Evolutionary conservation across 2,797 vertebrate species (phyloP).

Genomic region (Salmo trutta): DNA sequence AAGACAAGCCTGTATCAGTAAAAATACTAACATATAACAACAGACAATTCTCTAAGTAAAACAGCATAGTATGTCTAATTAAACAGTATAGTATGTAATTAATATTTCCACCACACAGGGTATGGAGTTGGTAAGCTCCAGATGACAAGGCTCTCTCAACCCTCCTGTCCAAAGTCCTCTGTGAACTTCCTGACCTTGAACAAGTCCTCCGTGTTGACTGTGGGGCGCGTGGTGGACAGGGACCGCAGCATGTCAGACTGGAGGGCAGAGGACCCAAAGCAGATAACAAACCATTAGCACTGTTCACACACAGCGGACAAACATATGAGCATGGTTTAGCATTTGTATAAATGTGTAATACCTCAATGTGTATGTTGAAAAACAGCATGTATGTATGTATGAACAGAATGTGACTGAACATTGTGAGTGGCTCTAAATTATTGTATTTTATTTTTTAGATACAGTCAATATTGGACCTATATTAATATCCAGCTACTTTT

Average conservation of each 20-base stretch:
- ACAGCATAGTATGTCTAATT: no score
- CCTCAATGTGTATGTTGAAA: not conserved
- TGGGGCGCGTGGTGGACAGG: slow-evolving; percentile 91
- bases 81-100: no score
- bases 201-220: slow-evolving; percentile 91
- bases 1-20: no score
- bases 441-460: no score
- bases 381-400: no score
- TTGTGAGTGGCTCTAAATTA: not conserved
- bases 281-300: not conserved
- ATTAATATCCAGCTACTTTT: no score
- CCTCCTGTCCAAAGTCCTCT: slow-evolving; percentile 97
- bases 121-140: slow-evolving; percentile 7
- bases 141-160: slow-evolving; percentile 69
- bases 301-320: not conserved
- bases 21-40: no score
- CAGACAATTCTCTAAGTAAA: no score
- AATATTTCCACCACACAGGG: not conserved
- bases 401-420: no score
- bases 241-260: slow-evolving; percentile 97
- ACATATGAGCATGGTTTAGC: not conserved
- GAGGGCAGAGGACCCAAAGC: slow-evolving; percentile 5
- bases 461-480: no score
- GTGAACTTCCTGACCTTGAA: slow-evolving; percentile 97
- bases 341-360: not conserved